phyloP scores from a whole-genome alignment of 2,888 invertebrate genomes.

The Baccha elongata region DNA sequence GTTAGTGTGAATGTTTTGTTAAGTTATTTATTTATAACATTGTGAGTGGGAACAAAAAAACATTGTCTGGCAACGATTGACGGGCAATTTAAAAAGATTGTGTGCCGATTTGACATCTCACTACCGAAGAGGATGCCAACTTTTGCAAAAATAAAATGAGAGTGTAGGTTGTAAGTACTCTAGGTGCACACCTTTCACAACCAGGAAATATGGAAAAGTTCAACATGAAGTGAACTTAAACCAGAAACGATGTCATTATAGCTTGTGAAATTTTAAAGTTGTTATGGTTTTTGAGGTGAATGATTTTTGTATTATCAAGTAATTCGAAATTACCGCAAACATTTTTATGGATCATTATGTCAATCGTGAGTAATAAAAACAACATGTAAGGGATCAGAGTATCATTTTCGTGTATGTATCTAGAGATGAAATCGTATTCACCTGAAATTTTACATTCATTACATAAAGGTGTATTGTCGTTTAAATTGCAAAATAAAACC shows the following conservation, averaged over 20 bases:
- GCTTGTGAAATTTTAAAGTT: constrained; percentile 11
- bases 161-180: too few species aligned
- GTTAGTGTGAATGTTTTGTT: constrained; percentile 25
- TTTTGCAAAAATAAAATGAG: constrained; percentile 87
- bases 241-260: constrained; percentile 14
- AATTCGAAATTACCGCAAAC: neutral
- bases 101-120: constrained; percentile 10
- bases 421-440: too few species aligned
- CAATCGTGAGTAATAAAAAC: constrained; percentile 7
- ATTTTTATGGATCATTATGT: neutral
- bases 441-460: too few species aligned
- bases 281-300: constrained; percentile 19
- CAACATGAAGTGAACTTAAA: neutral
- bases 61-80: constrained; percentile 17
- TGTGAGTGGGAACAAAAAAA: neutral
- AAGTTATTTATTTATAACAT: constrained; percentile 2
- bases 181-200: constrained; percentile 28
- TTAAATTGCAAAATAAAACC: too few species aligned
- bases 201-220: constrained; percentile 12
- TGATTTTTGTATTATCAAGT: neutral
- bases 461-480: too few species aligned
- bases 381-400: neutral
- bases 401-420: neutral
- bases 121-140: constrained; percentile 79
- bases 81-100: constrained; percentile 60